phyloP scores from a whole-genome alignment of 2,888 invertebrate genomes.

The Ptilodon capucinus region DNA sequence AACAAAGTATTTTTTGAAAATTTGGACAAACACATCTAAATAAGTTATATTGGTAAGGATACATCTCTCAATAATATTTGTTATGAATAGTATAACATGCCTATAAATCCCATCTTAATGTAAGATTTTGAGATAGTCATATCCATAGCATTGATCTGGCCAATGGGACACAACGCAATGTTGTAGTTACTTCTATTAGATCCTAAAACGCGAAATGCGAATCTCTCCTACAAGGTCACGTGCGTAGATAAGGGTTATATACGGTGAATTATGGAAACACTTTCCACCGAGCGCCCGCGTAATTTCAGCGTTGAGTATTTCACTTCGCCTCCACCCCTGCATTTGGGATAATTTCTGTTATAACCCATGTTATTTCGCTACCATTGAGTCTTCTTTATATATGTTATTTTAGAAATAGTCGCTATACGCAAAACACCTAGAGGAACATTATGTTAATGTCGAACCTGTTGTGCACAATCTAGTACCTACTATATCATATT shows the following conservation, averaged over 20 bases:
- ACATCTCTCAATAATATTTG: no score
- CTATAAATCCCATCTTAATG: no score
- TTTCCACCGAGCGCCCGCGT: background rate
- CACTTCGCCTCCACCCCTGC: background rate
- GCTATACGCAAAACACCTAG: background rate
- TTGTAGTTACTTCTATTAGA: no score
- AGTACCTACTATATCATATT: no score
- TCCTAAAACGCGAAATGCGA: slow-evolving; percentile 36
- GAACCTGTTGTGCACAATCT: no score
- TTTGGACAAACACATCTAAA: no score
- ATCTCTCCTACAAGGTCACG: background rate
- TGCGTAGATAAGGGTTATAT: background rate
- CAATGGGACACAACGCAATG: no score
- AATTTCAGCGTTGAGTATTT: background rate
- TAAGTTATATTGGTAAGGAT: no score
- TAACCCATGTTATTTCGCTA: background rate
- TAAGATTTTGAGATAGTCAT: no score
- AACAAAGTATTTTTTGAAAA: no score
- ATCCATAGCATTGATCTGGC: no score
- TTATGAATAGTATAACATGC: no score
- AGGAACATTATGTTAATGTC: background rate
- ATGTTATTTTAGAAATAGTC: background rate
- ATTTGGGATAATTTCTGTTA: background rate
- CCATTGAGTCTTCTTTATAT: background rate
- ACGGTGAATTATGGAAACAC: background rate